Conservation (phyloP, 2,113 vertebrate genomes). For the Bufo bufo region DNA sequence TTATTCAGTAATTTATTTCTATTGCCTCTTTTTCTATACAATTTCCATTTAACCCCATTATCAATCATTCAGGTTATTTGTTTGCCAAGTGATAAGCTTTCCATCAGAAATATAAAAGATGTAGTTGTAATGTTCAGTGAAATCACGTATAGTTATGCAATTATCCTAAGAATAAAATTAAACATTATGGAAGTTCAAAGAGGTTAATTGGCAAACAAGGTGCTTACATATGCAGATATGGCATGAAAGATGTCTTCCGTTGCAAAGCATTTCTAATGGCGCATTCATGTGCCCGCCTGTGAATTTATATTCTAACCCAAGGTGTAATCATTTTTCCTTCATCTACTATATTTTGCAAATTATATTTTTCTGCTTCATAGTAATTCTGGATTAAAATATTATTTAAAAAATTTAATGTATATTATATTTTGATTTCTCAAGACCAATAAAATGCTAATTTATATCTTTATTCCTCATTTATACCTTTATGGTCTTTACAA, state of each 20-base stretch:
- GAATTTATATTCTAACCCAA: neutral
- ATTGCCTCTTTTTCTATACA: neutral
- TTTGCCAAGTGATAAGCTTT: neutral
- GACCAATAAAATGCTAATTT: neutral
- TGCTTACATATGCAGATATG: constrained; percentile 40
- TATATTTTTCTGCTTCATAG: neutral
- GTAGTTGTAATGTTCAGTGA: neutral
- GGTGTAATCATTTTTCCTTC: neutral
- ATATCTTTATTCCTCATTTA: neutral
- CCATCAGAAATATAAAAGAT: neutral
- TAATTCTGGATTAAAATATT: neutral
- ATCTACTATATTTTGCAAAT: neutral
- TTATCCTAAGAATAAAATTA: constrained; percentile 31
- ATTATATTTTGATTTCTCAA: neutral
- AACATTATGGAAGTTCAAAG: constrained; percentile 6
- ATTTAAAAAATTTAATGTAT: neutral
- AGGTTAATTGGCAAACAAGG: constrained; percentile 31
- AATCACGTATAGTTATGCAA: constrained; percentile 27
- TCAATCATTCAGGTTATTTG: neutral
- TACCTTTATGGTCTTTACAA: neutral
- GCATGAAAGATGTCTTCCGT: neutral
- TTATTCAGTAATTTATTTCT: neutral
- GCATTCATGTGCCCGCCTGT: neutral
- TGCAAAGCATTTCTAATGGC: neutral
- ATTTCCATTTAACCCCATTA: neutral